Evolutionary conservation across 2,113 vertebrate species (phyloP).

Genomic region (Chinchilla lanigera): DNA sequence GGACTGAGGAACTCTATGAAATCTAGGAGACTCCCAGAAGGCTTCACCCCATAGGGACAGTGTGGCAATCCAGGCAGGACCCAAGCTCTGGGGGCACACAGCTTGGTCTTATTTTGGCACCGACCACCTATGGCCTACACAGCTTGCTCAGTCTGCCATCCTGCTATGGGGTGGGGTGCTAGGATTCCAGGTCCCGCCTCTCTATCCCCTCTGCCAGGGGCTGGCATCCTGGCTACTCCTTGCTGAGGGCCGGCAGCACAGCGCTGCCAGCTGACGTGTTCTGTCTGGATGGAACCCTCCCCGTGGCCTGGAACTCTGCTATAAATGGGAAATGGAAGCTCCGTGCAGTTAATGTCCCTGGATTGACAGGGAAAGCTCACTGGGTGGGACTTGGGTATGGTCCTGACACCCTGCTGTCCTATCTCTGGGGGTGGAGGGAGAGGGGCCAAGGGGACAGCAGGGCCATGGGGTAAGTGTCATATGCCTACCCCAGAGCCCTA

Average conservation of each 20-base stretch:
- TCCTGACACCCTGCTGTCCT: not conserved
- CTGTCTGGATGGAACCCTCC: not conserved
- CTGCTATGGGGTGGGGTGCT: not conserved
- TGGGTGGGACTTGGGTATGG: not conserved
- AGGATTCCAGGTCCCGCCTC: not conserved
- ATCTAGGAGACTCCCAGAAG: not conserved
- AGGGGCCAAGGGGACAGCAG: not conserved
- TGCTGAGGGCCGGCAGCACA: not conserved
- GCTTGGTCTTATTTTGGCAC: not conserved
- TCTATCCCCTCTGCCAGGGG: not conserved
- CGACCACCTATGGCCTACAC: not conserved
- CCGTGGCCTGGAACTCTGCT: not conserved
- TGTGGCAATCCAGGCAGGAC: not conserved
- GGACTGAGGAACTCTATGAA: not conserved
- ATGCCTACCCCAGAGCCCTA: not conserved
- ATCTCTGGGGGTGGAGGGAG: not conserved
- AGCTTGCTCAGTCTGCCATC: not conserved
- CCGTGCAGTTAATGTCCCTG: not conserved
- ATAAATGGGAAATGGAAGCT: not conserved
- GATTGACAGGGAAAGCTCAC: not conserved
- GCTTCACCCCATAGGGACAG: not conserved
- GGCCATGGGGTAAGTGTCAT: rapidly evolving
- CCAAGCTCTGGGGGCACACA: not conserved
- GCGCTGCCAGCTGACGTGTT: not conserved
- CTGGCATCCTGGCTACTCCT: not conserved